Conservation (phyloP, 30 jellyfish, hydroid and myxozoan species). For the Catostylus mosaicus region DNA sequence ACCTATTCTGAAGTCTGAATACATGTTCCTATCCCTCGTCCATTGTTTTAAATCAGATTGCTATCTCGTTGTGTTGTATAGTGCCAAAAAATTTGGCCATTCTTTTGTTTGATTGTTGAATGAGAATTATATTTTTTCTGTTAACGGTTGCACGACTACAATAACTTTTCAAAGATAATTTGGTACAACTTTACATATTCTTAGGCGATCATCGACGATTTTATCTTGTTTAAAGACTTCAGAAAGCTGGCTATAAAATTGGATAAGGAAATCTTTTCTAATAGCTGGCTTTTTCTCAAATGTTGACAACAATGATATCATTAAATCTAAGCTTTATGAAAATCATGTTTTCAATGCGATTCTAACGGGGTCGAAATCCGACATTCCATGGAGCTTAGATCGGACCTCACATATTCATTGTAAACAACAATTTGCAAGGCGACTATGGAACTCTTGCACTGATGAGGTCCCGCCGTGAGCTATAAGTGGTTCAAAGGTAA, state of each 20-base stretch:
- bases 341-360: conserved; percentile 3
- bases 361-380: conserved; percentile 25
- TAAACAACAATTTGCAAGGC: conserved; percentile 2
- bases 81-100: no score
- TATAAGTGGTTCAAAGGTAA: no score
- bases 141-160: not conserved
- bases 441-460: no score
- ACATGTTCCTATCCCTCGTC: no score
- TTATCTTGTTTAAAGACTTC: conserved; percentile 10
- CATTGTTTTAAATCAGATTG: no score
- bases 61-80: no score
- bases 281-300: conserved; percentile 7
- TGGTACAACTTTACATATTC: not conserved
- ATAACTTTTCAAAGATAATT: not conserved
- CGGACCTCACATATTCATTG: conserved; percentile 3
- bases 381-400: conserved; percentile 11
- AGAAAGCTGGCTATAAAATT: conserved; percentile 11
- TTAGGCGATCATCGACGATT: not conserved
- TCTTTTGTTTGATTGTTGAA: no score
- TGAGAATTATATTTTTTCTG: no score
- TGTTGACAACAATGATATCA: conserved; percentile 7
- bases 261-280: conserved; percentile 23
- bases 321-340: conserved; percentile 8
- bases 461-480: no score
- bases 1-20: no score